Percentiles rank a stretch among this genome's conserved stretches.
Conservation (phyloP, 2,113 vertebrate genomes). For the Entosphenus tridentatus region DNA sequence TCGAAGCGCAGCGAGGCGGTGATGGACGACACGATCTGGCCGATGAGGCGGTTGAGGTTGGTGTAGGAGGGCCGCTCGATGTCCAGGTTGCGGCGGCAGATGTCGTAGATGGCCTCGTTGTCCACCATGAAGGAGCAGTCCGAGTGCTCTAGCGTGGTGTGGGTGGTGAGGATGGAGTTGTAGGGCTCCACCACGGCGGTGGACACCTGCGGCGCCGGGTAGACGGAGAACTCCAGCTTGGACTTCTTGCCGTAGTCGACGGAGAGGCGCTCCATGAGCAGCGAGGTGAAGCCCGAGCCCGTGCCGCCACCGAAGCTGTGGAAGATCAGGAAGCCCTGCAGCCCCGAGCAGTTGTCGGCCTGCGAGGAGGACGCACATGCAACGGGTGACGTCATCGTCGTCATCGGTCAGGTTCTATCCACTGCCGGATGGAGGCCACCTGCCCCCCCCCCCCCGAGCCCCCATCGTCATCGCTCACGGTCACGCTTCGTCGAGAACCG, state of each 20-base stretch:
- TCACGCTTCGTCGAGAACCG: no score
- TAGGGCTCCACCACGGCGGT: slow-evolving; percentile 19
- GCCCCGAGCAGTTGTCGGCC: slow-evolving; percentile 8
- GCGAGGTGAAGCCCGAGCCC: slow-evolving; percentile 18
- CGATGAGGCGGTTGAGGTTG: slow-evolving; percentile 23
- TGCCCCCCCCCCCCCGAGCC: no score
- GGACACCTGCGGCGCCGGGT: slow-evolving; percentile 15
- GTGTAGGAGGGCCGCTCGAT: slow-evolving; percentile 22
- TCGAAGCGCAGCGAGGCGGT: slow-evolving; percentile 21
- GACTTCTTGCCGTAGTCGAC: slow-evolving; percentile 24
- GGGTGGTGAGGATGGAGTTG: slow-evolving; percentile 17
- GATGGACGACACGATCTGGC: slow-evolving; percentile 19
- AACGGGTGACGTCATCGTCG: not conserved
- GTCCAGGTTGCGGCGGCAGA: slow-evolving; percentile 21
- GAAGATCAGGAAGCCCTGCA: slow-evolving; percentile 9
- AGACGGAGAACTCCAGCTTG: slow-evolving; percentile 16
- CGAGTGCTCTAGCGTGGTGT: slow-evolving; percentile 18
- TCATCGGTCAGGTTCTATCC: no score
- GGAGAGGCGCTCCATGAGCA: slow-evolving; percentile 20
- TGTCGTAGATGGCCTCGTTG: slow-evolving; percentile 18
- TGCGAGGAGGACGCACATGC: not conserved
- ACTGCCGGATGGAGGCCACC: no score
- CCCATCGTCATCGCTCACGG: no score
- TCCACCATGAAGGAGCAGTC: slow-evolving; percentile 19
- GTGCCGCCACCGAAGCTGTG: slow-evolving; percentile 10